Evolutionary conservation across 1,140 invertebrate genomes (phyloP).

Genomic region (Pinna nobilis): DNA sequence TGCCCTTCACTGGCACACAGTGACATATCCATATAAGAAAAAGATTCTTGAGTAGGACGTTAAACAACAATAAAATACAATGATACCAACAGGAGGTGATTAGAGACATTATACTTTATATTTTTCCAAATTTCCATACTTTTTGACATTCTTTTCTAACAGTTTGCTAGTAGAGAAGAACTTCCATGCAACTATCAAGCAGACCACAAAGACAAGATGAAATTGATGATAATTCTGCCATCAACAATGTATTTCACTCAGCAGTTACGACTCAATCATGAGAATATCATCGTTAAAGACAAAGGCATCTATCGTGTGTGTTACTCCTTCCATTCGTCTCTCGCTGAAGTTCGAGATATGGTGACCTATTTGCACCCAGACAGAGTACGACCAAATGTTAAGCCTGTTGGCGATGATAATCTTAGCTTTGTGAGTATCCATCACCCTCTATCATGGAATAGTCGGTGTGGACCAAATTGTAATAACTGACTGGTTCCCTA

Average conservation of each 20-base stretch:
- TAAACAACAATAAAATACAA: no score
- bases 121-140: no score
- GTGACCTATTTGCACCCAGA: slow-evolving; percentile 66
- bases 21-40: no score
- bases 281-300: slow-evolving; percentile 34
- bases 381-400: slow-evolving; percentile 65
- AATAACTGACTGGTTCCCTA: background rate
- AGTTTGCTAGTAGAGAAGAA: no score
- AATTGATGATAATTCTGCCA: slow-evolving; percentile 62
- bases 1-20: no score
- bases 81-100: no score
- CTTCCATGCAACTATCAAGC: slow-evolving; percentile 49
- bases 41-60: no score
- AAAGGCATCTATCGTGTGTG: slow-evolving; percentile 62
- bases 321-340: slow-evolving; percentile 74
- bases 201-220: slow-evolving; percentile 33
- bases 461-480: background rate
- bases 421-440: slow-evolving; percentile 43
- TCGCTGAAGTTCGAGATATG: slow-evolving; percentile 67
- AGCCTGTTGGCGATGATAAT: slow-evolving; percentile 52
- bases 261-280: slow-evolving; percentile 31
- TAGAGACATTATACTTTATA: no score
- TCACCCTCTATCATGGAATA: background rate
- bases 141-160: no score
- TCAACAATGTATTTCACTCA: slow-evolving; percentile 73